Conservation (phyloP, 2,888 invertebrate species). For the Eupelmus urozonus region DNA sequence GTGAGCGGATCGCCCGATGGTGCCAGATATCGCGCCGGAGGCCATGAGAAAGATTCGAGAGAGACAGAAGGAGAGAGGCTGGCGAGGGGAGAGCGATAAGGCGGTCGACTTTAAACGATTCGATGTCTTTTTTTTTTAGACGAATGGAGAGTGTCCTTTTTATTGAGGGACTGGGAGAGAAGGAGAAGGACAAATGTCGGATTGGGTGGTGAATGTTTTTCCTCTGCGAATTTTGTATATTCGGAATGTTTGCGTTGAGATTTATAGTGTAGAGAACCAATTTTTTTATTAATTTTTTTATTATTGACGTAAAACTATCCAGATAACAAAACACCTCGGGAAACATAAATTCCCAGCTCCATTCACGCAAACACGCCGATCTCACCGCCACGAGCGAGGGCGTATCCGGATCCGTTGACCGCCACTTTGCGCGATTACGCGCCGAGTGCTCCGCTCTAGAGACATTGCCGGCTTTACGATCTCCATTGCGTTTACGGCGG, state of each 20-base stretch:
- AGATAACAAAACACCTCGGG: too few species aligned
- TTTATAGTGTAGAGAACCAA: too few species aligned
- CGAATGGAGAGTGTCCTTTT: background rate
- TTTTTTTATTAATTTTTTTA: too few species aligned
- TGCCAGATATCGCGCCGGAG: constrained; percentile 28
- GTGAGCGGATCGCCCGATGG: constrained; percentile 39
- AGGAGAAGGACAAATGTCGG: background rate
- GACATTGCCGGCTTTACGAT: too few species aligned
- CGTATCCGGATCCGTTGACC: background rate
- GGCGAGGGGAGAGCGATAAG: constrained; percentile 6
- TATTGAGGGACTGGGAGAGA: too few species aligned
- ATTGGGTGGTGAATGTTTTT: background rate
- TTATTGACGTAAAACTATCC: too few species aligned
- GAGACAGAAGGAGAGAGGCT: constrained; percentile 27
- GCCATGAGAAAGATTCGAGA: background rate
- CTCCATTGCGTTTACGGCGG: too few species aligned
- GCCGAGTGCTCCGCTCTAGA: background rate
- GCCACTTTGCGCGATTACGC: background rate
- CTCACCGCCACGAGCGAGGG: background rate
- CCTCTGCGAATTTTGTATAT: too few species aligned
- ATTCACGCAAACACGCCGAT: too few species aligned
- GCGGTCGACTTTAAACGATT: constrained; percentile 38
- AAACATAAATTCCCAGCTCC: too few species aligned
- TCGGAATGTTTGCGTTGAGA: too few species aligned
- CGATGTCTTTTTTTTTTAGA: background rate